Percentiles rank a stretch among this genome's conserved stretches.
phyloP scores from a whole-genome alignment of 2,888 invertebrate genomes.

The Acronicta alni region DNA sequence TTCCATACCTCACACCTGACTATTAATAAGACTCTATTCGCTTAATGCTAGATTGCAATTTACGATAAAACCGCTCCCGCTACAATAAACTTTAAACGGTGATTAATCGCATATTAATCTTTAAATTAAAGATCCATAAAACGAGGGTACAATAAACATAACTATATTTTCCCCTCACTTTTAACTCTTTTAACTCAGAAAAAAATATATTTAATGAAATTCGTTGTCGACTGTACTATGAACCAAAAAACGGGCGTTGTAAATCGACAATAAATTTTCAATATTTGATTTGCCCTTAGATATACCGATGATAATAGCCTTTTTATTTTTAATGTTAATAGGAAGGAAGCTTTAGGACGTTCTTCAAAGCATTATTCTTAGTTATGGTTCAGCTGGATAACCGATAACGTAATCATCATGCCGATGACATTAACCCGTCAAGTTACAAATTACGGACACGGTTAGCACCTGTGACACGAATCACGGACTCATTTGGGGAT shows the following conservation, averaged over 20 bases:
- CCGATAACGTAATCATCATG: too few species aligned
- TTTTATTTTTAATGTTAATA: slow-evolving; percentile 57
- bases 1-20: neutral
- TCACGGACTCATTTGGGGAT: too few species aligned
- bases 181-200: neutral
- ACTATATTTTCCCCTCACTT: neutral
- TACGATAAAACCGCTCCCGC: neutral
- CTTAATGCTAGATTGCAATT: neutral
- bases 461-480: too few species aligned
- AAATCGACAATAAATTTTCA: slow-evolving; percentile 66
- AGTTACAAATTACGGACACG: too few species aligned
- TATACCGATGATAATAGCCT: slow-evolving; percentile 59
- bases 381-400: neutral
- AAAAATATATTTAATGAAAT: neutral
- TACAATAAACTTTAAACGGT: neutral
- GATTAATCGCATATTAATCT: neutral
- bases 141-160: too few species aligned
- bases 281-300: slow-evolving; percentile 72
- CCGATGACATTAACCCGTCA: too few species aligned
- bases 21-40: neutral
- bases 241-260: slow-evolving; percentile 58
- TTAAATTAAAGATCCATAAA: neutral
- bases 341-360: slow-evolving; percentile 43
- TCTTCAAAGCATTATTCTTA: slow-evolving; percentile 1
- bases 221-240: slow-evolving; percentile 55